These are phyloP conservation scores for Drosophila triauraria DNA, from an alignment of 1,140 invertebrate species.

Conservation along the genomic window DNA sequence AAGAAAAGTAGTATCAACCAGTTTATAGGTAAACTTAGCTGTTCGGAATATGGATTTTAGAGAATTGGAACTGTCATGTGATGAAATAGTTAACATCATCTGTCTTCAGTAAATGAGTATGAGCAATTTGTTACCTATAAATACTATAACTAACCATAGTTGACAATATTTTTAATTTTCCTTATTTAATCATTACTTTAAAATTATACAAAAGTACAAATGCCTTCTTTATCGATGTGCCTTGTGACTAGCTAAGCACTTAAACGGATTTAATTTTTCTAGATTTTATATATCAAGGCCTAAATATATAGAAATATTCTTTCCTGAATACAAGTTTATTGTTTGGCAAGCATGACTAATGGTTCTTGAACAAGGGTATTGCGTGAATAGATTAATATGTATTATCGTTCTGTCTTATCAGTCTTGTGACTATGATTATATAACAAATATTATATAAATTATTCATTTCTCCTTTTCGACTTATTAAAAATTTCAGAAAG, in stretches of 20 bases:
- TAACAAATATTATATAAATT: not conserved
- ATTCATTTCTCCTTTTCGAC: no score
- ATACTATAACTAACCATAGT: no score
- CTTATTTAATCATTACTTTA: not conserved
- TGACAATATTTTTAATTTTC: not conserved
- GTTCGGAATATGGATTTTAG: no score
- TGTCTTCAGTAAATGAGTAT: no score
- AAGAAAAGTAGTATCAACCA: no score
- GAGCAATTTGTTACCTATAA: no score
- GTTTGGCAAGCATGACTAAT: no score
- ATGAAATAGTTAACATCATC: no score
- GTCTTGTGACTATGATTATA: not conserved
- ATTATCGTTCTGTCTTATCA: not conserved
- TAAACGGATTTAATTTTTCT: not conserved
- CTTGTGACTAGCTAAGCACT: not conserved
- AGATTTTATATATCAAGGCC: not conserved
- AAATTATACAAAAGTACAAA: not conserved
- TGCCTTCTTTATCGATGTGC: not conserved
- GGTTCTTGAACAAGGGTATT: no score
- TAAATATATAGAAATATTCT: not conserved
- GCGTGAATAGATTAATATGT: no score
- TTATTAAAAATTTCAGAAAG: constrained; percentile 31
- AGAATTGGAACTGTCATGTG: not conserved
- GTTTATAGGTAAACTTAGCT: not conserved
- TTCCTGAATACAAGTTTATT: not conserved